Evolutionary conservation across 1,140 invertebrate species (phyloP), one percentile per base, ranked within the genome.

Genomic region (Penaeus chinensis): DNA sequence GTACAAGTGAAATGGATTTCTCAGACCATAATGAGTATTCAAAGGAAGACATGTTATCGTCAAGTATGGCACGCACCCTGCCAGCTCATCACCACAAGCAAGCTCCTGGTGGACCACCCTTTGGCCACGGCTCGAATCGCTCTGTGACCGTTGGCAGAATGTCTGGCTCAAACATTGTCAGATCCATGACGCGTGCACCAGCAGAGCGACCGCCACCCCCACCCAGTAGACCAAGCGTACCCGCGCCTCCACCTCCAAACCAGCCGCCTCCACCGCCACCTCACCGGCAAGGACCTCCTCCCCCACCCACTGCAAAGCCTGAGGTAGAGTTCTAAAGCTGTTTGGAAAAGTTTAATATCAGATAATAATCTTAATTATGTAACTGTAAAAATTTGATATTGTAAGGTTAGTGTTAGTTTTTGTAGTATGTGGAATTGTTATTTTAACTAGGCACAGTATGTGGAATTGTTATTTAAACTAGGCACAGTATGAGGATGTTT

Each of bases 91-190:
- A 80, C 60, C 83, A 81, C 78, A 77, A 85, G 32, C 71, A n/a
- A 60, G 32, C 69, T 32, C 37, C 77, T 22, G 37, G 62, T 69
- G 78, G n/a, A 16, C 83, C 54, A 76, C 47, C 71, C 69, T 32
- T 78, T 22, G 74, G 74, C 91, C 37, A 91, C 91, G 78, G 91
- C 92, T 32, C 92, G 92, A 18, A 92, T 92, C 20, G 92, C 92
- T 22, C 93, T 92, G 13, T 89, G 47, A 85, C 88, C 18, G 85
- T 85, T 5, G 88, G 84, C 7, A 79, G 69, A 5, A 27, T 60
- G 7, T 91, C 61, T 10, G 77, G 74, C 0, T 32, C 69, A 18
- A 79, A 69, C 61, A 76, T 84, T 20, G 60, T 11, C 22, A 69
- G 65, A 10, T 76, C 71, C 37, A 63, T 89, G 32, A 69, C 85